phyloP scores from a whole-genome alignment of 2,888 invertebrate species.

The Ditylenchus weischeri region DNA sequence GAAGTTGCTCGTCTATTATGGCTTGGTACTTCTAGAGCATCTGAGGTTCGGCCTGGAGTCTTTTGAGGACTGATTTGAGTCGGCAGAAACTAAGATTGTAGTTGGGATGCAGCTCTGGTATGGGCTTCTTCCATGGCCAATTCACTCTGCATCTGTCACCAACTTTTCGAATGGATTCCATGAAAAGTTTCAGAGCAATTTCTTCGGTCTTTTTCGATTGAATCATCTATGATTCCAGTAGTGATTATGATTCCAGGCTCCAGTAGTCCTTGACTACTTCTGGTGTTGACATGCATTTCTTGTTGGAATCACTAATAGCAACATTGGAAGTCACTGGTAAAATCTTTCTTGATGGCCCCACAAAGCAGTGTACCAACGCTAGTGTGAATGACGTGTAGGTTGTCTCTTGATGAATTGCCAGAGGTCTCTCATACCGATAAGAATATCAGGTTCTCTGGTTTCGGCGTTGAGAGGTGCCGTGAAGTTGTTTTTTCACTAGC shows the following conservation, averaged over 20 bases:
- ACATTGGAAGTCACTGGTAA: conserved; percentile 1
- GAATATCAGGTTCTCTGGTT: conserved; percentile 13
- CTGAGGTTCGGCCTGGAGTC: not conserved
- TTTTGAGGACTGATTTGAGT: not conserved
- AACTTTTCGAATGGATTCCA: not conserved
- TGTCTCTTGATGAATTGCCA: conserved; percentile 12
- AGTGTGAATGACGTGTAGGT: conserved; percentile 7
- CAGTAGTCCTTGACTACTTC: conserved; percentile 11
- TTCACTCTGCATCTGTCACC: not conserved
- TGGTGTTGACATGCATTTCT: not conserved
- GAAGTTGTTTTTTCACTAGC: too few relatives aligned
- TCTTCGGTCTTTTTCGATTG: conserved; percentile 23
- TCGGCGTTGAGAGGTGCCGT: too few relatives aligned
- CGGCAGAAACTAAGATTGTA: not conserved
- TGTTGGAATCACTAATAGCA: not conserved
- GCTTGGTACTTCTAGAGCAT: conserved; percentile 2
- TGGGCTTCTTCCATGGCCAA: conserved; percentile 6
- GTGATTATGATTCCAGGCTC: conserved; percentile 16
- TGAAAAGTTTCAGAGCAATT: conserved; percentile 7
- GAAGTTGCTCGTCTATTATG: not conserved
- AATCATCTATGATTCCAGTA: conserved; percentile 17
- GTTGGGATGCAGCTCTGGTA: conserved; percentile 1
- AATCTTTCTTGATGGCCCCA: not conserved
- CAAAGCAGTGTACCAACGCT: conserved; percentile 9
- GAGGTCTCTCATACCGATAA: conserved; percentile 19